phyloP scores from a whole-genome alignment of 2,797 vertebrate species.

The Acanthornis magna region DNA sequence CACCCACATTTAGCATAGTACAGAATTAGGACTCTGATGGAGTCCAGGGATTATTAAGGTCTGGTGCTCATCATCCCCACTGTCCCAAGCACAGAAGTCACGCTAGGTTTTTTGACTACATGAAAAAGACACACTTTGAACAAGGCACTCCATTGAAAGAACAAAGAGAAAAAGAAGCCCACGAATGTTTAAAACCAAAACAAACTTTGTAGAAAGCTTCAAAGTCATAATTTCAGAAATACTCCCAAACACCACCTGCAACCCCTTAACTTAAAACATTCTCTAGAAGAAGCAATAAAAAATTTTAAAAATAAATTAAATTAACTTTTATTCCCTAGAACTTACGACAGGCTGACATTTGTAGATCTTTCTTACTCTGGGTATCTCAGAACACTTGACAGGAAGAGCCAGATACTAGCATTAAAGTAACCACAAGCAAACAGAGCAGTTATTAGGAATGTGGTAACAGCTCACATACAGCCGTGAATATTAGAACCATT shows the following conservation, averaged over 20 bases:
- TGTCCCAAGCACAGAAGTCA: background rate
- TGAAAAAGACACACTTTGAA: background rate
- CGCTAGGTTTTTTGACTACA: background rate
- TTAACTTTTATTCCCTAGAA: background rate
- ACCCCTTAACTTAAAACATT: background rate
- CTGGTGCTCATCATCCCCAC: background rate
- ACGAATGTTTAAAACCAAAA: background rate
- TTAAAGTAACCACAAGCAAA: constrained; percentile 25
- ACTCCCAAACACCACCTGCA: constrained; percentile 3
- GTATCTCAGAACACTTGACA: background rate
- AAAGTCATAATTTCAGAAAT: constrained; percentile 6
- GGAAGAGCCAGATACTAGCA: background rate
- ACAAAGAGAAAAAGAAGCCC: background rate
- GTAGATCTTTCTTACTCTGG: background rate
- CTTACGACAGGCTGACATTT: background rate
- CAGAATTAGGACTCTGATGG: background rate
- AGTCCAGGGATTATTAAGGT: background rate
- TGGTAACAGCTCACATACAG: constrained; percentile 10
- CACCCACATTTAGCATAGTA: background rate
- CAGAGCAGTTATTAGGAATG: constrained; percentile 33
- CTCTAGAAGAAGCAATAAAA: background rate
- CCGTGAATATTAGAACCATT: constrained; percentile 27
- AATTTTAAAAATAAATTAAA: background rate
- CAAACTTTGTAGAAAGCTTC: background rate
- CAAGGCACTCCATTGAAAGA: background rate